Evolutionary conservation across 2,888 invertebrate species (phyloP).

Genomic region (Matsumyia berberina): DNA sequence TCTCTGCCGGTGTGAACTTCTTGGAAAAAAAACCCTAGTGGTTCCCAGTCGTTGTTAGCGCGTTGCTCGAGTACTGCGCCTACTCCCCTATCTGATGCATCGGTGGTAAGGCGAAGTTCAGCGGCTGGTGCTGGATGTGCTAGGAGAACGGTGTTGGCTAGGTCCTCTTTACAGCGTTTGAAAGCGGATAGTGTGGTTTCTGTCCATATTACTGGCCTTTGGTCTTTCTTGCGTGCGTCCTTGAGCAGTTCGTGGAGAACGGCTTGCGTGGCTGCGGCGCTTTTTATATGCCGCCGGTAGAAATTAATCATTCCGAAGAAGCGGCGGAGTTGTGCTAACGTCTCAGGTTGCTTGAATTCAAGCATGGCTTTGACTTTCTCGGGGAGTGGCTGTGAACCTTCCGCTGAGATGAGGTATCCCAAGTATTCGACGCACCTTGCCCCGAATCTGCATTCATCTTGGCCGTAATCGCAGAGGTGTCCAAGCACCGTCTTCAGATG

Average conservation of each 20-base stretch:
- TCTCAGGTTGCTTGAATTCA: slow-evolving; percentile 18
- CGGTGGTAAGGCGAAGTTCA: slow-evolving; percentile 45
- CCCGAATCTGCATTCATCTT: slow-evolving; percentile 48
- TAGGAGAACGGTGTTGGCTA: slow-evolving; percentile 20
- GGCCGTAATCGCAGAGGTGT: slow-evolving; percentile 12
- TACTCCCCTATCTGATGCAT: slow-evolving; percentile 61
- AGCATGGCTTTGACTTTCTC: slow-evolving; percentile 42
- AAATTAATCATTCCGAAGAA: slow-evolving; percentile 77
- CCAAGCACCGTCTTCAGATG: slow-evolving; percentile 32
- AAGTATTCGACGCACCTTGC: slow-evolving; percentile 20
- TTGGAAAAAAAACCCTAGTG: slow-evolving; percentile 78
- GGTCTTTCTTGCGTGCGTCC: slow-evolving; percentile 66
- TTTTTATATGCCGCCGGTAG: slow-evolving; percentile 67
- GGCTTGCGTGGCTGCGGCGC: slow-evolving; percentile 50
- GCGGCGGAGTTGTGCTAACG: slow-evolving; percentile 26
- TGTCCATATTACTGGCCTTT: slow-evolving; percentile 44
- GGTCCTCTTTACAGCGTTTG: slow-evolving; percentile 42
- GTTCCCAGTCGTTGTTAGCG: slow-evolving; percentile 53
- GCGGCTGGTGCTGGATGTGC: slow-evolving; percentile 31
- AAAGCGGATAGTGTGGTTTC: slow-evolving; percentile 39
- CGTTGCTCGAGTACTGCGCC: slow-evolving; percentile 65
- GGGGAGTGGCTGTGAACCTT: slow-evolving; percentile 8
- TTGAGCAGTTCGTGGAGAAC: slow-evolving; percentile 39
- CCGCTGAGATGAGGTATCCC: slow-evolving; percentile 20
- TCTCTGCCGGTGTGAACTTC: slow-evolving; percentile 79